A percentile compares a stretch with the other conserved stretches of the same genome.
Conservation (phyloP, 2,888 invertebrate species). For the Hipparchia sbordonii region DNA sequence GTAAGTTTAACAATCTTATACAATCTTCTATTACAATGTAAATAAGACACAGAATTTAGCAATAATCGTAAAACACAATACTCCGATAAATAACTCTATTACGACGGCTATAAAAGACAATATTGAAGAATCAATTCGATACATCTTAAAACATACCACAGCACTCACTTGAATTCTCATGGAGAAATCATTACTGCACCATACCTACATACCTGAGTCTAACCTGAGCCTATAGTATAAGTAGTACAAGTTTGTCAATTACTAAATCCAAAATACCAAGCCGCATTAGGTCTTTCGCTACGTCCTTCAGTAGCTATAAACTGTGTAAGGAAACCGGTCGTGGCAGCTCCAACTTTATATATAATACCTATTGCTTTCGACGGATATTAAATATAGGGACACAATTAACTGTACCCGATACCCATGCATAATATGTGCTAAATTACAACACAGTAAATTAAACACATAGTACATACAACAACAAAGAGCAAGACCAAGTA, state of each 20-base stretch:
- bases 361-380: neutral
- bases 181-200: neutral
- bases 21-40: slow-evolving; percentile 28
- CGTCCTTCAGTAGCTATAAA: slow-evolving; percentile 5
- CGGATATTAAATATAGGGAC: neutral
- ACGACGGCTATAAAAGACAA: slow-evolving; percentile 3
- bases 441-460: too few species aligned
- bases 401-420: neutral
- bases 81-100: slow-evolving; percentile 18
- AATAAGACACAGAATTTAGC: slow-evolving; percentile 22
- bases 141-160: slow-evolving; percentile 3
- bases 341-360: neutral
- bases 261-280: neutral
- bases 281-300: neutral
- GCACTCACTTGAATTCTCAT: slow-evolving; percentile 10
- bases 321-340: slow-evolving; percentile 6
- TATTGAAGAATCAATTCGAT: slow-evolving; percentile 18
- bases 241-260: neutral
- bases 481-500: too few species aligned
- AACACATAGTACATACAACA: too few species aligned
- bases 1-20: slow-evolving; percentile 26
- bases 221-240: neutral
- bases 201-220: neutral
- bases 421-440: too few species aligned
- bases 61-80: slow-evolving; percentile 23